These are phyloP conservation scores for Protophormia terraenovae DNA, from an alignment of 2,888 invertebrate genomes.

Conservation along the genomic window DNA sequence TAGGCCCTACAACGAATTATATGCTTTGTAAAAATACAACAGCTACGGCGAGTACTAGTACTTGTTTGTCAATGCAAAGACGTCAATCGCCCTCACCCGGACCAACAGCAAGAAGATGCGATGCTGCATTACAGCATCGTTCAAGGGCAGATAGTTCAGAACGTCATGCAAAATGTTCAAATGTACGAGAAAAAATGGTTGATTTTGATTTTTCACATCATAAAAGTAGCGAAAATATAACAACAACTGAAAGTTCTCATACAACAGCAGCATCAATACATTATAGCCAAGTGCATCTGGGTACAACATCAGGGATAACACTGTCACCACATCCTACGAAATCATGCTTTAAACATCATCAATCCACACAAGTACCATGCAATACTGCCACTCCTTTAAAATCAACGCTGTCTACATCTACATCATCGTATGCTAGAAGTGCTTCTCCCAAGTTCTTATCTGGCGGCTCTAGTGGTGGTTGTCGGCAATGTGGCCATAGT, in stretches of 20 bases:
- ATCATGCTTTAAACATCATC: constrained; percentile 80
- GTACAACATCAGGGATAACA: constrained; percentile 47
- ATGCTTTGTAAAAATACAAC: constrained; percentile 75
- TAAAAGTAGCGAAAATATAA: constrained; percentile 80
- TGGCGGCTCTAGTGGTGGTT: constrained; percentile 71
- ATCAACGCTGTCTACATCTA: constrained; percentile 15
- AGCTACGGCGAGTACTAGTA: constrained; percentile 61
- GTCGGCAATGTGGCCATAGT: constrained; percentile 79
- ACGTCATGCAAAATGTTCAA: constrained; percentile 72
- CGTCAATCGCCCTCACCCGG: constrained; percentile 77
- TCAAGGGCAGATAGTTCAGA: constrained; percentile 79
- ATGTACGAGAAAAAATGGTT: constrained; percentile 80
- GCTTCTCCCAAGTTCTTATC: constrained; percentile 72
- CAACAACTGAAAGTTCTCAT: constrained; percentile 69
- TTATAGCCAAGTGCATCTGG: constrained; percentile 64
- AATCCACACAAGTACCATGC: constrained; percentile 71
- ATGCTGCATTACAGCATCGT: constrained; percentile 70
- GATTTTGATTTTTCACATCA: constrained; percentile 82
- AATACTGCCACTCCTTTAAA: constrained; percentile 69
- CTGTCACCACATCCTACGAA: constrained; percentile 74
- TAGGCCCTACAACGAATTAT: constrained; percentile 72
- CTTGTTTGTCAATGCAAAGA: constrained; percentile 70
- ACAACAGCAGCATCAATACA: constrained; percentile 64
- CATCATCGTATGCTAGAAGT: constrained; percentile 43
- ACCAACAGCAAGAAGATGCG: constrained; percentile 62